These are phyloP conservation scores for Hydrotaea cyrtoneurina DNA, from an alignment of 2,888 invertebrate genomes.

Conservation along the genomic window DNA sequence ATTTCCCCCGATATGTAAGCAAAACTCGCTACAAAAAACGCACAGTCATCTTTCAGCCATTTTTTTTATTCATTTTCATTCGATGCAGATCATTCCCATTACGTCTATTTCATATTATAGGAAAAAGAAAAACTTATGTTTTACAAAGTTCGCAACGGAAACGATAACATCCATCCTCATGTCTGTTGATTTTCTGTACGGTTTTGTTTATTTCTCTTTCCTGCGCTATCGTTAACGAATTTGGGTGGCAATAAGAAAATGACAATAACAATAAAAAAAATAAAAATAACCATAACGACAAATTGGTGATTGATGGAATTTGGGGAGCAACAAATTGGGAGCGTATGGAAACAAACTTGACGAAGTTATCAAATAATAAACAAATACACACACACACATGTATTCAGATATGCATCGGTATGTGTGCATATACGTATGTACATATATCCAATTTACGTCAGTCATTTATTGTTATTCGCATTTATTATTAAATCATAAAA, in stretches of 20 bases:
- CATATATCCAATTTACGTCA: slow-evolving; percentile 19
- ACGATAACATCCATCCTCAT: too few species aligned
- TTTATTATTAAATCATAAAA: slow-evolving; percentile 27
- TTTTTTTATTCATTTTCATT: too few species aligned
- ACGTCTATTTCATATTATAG: too few species aligned
- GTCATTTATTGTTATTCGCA: background rate
- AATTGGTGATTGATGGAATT: slow-evolving; percentile 37
- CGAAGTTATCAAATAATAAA: background rate
- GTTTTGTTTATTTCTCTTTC: too few species aligned
- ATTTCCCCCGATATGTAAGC: too few species aligned
- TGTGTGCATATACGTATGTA: background rate
- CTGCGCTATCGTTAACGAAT: too few species aligned
- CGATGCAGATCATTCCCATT: too few species aligned
- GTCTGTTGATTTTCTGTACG: too few species aligned
- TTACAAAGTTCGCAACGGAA: too few species aligned
- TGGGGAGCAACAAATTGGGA: slow-evolving; percentile 6
- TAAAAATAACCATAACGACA: slow-evolving; percentile 4
- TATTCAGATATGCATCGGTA: background rate
- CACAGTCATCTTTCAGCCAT: too few species aligned
- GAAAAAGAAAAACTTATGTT: too few species aligned
- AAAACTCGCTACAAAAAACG: too few species aligned
- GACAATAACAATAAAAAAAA: slow-evolving; percentile 1
- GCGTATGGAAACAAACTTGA: background rate
- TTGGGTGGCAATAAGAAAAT: slow-evolving; percentile 6
- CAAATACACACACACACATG: background rate